These are phyloP conservation scores for Ellobius talpinus DNA, from an alignment of 2,113 vertebrate species.

Conservation along the genomic window DNA sequence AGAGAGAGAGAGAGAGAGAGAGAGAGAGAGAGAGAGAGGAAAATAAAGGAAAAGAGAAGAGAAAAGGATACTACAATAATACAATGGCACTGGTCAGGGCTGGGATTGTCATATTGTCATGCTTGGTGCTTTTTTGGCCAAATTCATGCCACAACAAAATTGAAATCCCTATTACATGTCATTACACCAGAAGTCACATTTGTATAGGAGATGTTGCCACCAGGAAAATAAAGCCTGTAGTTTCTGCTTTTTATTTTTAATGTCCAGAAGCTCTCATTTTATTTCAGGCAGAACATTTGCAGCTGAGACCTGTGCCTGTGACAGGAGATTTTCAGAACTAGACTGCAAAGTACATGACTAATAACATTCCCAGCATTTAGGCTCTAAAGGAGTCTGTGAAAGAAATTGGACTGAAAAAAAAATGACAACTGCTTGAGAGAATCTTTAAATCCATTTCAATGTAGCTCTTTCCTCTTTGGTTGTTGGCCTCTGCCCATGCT, in stretches of 20 bases:
- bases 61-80: neutral
- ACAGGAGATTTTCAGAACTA: neutral
- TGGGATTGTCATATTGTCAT: neutral
- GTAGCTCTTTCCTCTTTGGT: neutral
- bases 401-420: neutral
- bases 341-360: neutral
- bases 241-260: neutral
- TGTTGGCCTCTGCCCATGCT: neutral
- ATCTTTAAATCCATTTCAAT: neutral
- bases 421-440: neutral
- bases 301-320: neutral
- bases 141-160: conserved; percentile 13
- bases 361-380: neutral
- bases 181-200: neutral
- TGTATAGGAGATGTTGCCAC: neutral
- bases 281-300: neutral
- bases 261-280: neutral
- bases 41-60: too few relatives aligned
- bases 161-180: neutral
- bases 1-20: neutral
- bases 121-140: neutral
- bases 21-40: neutral
- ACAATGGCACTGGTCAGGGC: neutral
- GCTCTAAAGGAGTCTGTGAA: neutral
- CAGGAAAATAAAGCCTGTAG: neutral